Percentiles rank a stretch among this genome's conserved stretches.
These are phyloP conservation scores for Tyrophagus putrescentiae DNA, from an alignment of 1,140 invertebrate species.

Conservation along the genomic window DNA sequence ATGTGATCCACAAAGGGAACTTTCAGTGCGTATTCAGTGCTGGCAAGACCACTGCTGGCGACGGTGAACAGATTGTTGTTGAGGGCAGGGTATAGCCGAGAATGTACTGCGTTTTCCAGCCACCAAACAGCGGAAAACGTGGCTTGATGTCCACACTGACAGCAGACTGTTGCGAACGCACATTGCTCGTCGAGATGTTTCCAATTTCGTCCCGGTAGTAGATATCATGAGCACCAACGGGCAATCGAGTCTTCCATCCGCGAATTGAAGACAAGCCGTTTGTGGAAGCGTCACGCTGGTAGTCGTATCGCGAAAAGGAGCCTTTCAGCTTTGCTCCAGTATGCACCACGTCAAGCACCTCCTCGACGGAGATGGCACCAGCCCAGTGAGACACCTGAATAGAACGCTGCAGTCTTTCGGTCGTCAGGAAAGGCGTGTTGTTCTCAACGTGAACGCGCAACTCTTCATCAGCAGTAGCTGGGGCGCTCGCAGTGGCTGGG, in stretches of 20 bases:
- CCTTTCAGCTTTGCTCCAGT: conserved; percentile 83
- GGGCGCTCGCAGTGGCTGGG: conserved; percentile 25
- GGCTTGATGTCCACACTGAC: conserved; percentile 88
- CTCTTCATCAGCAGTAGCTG: conserved; percentile 31
- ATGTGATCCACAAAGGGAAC: conserved; percentile 89
- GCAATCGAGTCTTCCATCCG: conserved; percentile 79
- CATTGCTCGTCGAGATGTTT: conserved; percentile 94
- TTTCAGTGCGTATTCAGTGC: conserved; percentile 56
- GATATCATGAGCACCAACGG: conserved; percentile 72
- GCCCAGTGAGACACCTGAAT: conserved; percentile 95
- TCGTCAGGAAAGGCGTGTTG: conserved; percentile 77
- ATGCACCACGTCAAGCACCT: conserved; percentile 77
- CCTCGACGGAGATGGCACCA: conserved; percentile 93
- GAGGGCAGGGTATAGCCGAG: conserved; percentile 95
- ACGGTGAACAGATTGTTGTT: conserved; percentile 72
- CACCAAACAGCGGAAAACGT: conserved; percentile 92
- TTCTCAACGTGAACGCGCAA: conserved; percentile 85
- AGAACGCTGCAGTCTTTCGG: conserved; percentile 62
- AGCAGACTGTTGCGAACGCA: conserved; percentile 67
- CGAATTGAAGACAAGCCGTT: conserved; percentile 72
- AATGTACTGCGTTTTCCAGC: conserved; percentile 94
- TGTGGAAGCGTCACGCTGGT: conserved; percentile 63
- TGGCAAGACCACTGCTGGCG: conserved; percentile 34
- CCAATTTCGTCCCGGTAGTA: conserved; percentile 96
- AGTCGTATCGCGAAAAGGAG: conserved; percentile 87